Evolutionary conservation across 2,888 invertebrate genomes (phyloP).

Genomic region (Sarcophaga subvicina): DNA sequence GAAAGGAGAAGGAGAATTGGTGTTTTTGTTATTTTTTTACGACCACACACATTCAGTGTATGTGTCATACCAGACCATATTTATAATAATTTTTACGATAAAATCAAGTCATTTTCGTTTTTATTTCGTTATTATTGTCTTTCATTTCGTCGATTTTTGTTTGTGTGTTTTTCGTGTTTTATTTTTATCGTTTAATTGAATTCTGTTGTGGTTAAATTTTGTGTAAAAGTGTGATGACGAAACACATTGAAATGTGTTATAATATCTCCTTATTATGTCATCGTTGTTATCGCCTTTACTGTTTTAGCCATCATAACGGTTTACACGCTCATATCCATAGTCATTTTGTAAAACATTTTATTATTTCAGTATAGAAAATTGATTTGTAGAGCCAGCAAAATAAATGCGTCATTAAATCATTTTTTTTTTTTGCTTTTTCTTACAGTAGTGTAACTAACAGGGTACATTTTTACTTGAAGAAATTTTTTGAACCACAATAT

Average conservation of each 20-base stretch:
- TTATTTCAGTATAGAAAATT: slow-evolving; percentile 31
- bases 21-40: no score
- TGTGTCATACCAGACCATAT: no score
- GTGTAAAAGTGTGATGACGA: slow-evolving; percentile 5
- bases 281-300: not conserved
- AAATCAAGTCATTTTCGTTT: no score
- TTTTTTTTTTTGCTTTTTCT: not conserved
- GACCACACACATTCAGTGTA: no score
- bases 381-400: slow-evolving; percentile 31
- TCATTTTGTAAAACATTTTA: not conserved
- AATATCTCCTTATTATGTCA: not conserved
- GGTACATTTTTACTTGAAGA: no score
- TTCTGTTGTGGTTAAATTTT: slow-evolving; percentile 13
- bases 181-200: slow-evolving; percentile 44
- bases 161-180: not conserved
- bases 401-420: slow-evolving; percentile 44
- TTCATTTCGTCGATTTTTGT: no score
- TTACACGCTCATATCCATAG: not conserved
- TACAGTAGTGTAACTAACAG: not conserved
- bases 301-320: not conserved
- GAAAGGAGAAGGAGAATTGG: no score
- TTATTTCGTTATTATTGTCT: no score
- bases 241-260: not conserved
- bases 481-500: no score
- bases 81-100: no score